Evolutionary conservation across 2,113 vertebrate genomes (phyloP).

Genomic region (Zosterops hypoxanthus): DNA sequence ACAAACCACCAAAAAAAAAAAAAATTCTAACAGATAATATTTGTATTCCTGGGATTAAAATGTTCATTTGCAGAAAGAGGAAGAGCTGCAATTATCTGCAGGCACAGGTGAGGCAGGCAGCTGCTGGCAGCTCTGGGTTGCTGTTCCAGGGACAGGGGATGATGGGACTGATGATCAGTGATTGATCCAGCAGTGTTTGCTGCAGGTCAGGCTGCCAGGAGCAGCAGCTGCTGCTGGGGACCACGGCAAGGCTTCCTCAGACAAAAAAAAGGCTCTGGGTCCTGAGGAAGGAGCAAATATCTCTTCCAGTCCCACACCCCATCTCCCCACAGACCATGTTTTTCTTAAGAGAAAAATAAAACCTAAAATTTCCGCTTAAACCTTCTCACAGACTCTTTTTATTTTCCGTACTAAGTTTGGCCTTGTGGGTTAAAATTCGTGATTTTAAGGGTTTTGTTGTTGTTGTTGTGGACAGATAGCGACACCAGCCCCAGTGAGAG

Average conservation of each 20-base stretch:
- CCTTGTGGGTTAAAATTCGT: fast-evolving
- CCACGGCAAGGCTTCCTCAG: neutral
- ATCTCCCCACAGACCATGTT: neutral
- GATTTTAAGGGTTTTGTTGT: neutral
- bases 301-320: neutral
- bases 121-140: neutral
- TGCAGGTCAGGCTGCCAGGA: neutral
- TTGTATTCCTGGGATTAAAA: neutral
- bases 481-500: fast-evolving
- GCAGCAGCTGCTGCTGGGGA: neutral
- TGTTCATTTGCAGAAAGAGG: neutral
- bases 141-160: neutral
- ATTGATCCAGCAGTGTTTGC: neutral
- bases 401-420: neutral
- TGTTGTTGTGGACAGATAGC: neutral
- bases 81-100: neutral
- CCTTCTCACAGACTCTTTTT: neutral
- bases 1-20: neutral
- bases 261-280: neutral
- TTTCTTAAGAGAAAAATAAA: neutral
- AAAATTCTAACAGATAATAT: neutral
- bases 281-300: neutral
- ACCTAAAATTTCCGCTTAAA: neutral
- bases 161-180: neutral
- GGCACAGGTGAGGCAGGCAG: neutral